A percentile compares a stretch with the other conserved stretches of the same genome.
These are phyloP conservation scores for Mactra quadrangularis DNA, from an alignment of 1,140 invertebrate genomes.

Conservation along the genomic window DNA sequence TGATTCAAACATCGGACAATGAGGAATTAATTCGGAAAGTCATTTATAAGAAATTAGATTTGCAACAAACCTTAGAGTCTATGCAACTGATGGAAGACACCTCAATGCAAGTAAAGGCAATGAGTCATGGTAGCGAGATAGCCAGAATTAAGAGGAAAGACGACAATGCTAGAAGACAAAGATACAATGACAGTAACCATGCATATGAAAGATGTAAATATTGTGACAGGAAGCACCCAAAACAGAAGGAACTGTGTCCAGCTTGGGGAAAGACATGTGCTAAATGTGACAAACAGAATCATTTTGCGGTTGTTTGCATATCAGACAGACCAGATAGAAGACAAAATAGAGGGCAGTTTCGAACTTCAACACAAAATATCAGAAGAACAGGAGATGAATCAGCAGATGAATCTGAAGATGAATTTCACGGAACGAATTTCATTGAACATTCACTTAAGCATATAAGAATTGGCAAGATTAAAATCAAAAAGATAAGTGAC, in stretches of 20 bases:
- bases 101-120: constrained; percentile 2
- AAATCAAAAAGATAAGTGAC: neutral
- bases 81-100: too few species aligned
- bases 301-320: neutral
- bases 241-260: too few species aligned
- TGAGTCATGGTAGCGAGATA: neutral
- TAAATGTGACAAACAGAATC: too few species aligned
- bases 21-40: neutral
- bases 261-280: neutral
- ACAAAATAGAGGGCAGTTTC: neutral
- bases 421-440: neutral
- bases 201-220: neutral
- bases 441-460: neutral
- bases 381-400: too few species aligned
- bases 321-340: neutral
- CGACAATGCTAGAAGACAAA: neutral
- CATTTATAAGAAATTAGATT: too few species aligned
- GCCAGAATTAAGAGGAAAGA: neutral
- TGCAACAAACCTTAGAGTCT: too few species aligned
- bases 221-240: too few species aligned
- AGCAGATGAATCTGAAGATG: too few species aligned
- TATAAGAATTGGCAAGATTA: neutral
- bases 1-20: neutral
- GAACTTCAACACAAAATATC: neutral
- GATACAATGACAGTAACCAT: neutral